These are phyloP conservation scores for Danionella dracula DNA, from an alignment of 2,797 vertebrate species.

Conservation along the genomic window DNA sequence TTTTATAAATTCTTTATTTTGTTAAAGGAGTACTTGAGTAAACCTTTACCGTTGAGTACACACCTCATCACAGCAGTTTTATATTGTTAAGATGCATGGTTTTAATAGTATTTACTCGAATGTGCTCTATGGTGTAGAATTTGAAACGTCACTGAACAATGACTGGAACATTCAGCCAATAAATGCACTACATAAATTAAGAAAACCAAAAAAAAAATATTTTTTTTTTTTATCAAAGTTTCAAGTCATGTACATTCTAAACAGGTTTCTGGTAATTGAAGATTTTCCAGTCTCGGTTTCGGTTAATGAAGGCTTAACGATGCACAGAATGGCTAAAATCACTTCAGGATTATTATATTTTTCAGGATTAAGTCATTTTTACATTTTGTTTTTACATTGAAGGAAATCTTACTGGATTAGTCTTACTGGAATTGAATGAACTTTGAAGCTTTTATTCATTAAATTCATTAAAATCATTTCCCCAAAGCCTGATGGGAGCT, in stretches of 20 bases:
- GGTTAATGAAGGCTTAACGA: background rate
- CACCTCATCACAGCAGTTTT: too few relatives aligned
- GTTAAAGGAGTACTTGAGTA: too few relatives aligned
- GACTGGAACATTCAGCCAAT: too few relatives aligned
- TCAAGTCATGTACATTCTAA: background rate
- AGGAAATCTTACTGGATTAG: constrained; percentile 18
- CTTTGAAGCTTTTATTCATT: constrained; percentile 6
- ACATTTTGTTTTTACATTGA: background rate
- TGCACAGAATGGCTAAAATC: background rate
- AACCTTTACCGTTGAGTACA: too few relatives aligned
- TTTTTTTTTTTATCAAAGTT: too few relatives aligned
- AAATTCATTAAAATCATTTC: constrained; percentile 1
- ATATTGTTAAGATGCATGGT: too few relatives aligned
- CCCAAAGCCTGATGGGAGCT: background rate
- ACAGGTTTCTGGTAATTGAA: background rate
- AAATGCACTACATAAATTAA: too few relatives aligned
- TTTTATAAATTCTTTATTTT: too few relatives aligned
- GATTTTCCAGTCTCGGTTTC: background rate
- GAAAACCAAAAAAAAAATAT: too few relatives aligned
- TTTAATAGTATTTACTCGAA: too few relatives aligned
- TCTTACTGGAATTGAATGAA: constrained; percentile 9
- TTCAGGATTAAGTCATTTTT: background rate
- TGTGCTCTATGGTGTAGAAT: too few relatives aligned
- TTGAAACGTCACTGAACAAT: too few relatives aligned
- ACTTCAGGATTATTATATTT: background rate